A percentile compares a stretch with the other conserved stretches of the same genome.
These are phyloP conservation scores for Heliopora coerulea DNA, from an alignment of 92 coral and sea anemone species.

Conservation along the genomic window DNA sequence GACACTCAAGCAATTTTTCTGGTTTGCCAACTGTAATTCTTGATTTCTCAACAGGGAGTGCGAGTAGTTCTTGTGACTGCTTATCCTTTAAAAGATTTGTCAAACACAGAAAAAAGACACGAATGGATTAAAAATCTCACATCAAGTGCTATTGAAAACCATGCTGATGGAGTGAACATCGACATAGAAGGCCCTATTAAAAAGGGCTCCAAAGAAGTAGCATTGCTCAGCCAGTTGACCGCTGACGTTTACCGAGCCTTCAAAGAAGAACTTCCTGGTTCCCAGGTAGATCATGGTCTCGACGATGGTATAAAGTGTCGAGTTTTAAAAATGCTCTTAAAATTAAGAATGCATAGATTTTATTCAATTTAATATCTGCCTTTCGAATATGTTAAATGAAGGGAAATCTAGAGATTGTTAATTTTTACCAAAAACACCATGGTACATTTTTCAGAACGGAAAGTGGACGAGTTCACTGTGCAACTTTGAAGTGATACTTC, in stretches of 20 bases:
- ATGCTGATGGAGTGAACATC: conserved; percentile 94
- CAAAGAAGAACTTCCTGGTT: conserved; percentile 65
- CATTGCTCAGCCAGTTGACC: conserved; percentile 72
- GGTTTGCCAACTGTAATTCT: neutral
- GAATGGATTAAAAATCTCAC: conserved; percentile 87
- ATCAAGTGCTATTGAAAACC: conserved; percentile 62
- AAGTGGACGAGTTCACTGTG: no score
- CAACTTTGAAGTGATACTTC: no score
- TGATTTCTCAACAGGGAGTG: conserved; percentile 66
- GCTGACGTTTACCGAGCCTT: conserved; percentile 66
- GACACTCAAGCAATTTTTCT: neutral
- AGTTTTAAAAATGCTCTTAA: no score
- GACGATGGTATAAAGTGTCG: no score
- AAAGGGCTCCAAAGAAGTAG: conserved; percentile 72
- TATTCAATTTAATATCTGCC: no score
- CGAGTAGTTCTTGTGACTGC: conserved; percentile 79
- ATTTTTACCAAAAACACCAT: no score
- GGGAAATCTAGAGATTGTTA: no score
- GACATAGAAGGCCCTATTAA: conserved; percentile 84
- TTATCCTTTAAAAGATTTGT: conserved; percentile 69
- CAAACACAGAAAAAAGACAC: conserved; percentile 55
- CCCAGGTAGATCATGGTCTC: conserved; percentile 91
- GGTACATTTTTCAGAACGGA: no score
- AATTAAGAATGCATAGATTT: no score
- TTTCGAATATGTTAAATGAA: no score